phyloP scores from a whole-genome alignment of 2,797 vertebrate species.

The Enteromius radiatus region DNA sequence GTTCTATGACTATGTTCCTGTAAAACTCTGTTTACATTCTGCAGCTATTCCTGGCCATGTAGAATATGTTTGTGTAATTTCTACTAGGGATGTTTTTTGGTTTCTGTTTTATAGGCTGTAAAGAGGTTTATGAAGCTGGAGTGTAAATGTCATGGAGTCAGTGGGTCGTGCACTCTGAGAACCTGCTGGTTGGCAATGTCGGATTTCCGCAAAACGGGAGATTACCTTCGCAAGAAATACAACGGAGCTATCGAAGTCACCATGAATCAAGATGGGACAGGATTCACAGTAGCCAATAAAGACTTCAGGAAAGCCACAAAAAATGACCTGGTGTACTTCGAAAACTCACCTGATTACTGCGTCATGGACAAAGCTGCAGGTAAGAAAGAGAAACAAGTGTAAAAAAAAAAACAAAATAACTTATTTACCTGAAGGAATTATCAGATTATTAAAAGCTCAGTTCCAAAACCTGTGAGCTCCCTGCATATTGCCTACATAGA shows the following conservation, averaged over 20 bases:
- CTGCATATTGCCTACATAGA: not conserved
- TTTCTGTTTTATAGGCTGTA: constrained; percentile 83
- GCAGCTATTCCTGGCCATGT: not conserved
- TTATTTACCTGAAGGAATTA: not conserved
- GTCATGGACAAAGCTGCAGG: constrained; percentile 96
- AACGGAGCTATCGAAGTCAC: constrained; percentile 96
- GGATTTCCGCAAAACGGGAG: constrained; percentile 95
- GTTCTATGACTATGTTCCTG: not conserved
- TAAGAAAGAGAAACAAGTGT: constrained; percentile 60
- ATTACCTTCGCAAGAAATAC: constrained; percentile 93
- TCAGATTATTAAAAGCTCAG: not conserved
- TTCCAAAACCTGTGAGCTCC: not conserved
- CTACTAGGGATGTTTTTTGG: not conserved
- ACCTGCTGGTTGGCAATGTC: constrained; percentile 99
- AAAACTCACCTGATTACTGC: constrained; percentile 98
- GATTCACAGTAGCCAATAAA: constrained; percentile 93
- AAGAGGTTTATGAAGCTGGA: constrained; percentile 98
- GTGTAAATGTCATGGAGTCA: constrained; percentile 98
- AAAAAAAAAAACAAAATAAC: not conserved
- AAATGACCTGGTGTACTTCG: constrained; percentile 97
- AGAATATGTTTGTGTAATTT: constrained; percentile 3
- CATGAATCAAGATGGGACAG: constrained; percentile 95
- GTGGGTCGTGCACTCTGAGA: constrained; percentile 94
- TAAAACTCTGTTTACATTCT: constrained; percentile 20
- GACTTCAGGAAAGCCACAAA: constrained; percentile 84